Percentiles rank a stretch among this genome's conserved stretches.
phyloP scores from a whole-genome alignment of 2,797 vertebrate genomes.

The Chanos chanos region DNA sequence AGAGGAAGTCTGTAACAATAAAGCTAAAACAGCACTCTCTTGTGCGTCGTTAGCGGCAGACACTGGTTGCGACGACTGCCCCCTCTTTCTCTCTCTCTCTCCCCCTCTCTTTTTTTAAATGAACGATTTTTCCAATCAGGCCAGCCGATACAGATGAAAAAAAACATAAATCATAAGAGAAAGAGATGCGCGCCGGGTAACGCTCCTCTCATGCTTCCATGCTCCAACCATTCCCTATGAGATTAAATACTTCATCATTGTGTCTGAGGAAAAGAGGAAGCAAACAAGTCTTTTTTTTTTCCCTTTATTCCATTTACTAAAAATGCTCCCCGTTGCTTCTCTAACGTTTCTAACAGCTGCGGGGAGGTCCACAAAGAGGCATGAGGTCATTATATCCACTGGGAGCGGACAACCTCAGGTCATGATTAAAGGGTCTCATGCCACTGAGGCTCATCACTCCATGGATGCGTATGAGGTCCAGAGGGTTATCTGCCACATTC shows the following conservation, averaged over 20 bases:
- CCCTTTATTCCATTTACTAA: no score
- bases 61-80: slow-evolving; percentile 46
- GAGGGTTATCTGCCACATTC: no score
- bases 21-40: slow-evolving; percentile 50
- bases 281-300: slow-evolving; percentile 39
- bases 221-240: slow-evolving; percentile 58
- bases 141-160: slow-evolving; percentile 61
- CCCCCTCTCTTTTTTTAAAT: slow-evolving; percentile 64
- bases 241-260: slow-evolving; percentile 75
- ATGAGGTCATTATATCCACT: no score
- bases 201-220: slow-evolving; percentile 63
- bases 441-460: no score
- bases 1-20: slow-evolving; percentile 21
- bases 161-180: slow-evolving; percentile 63
- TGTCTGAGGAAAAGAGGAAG: slow-evolving; percentile 50
- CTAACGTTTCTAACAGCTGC: no score
- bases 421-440: no score
- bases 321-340: no score
- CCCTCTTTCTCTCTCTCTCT: no score
- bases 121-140: slow-evolving; percentile 60
- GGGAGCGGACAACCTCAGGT: no score
- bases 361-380: no score
- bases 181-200: slow-evolving; percentile 58
- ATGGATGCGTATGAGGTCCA: no score
- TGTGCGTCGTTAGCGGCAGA: slow-evolving; percentile 43